phyloP scores from a whole-genome alignment of 2,113 vertebrate species.

The Tichodroma muraria region DNA sequence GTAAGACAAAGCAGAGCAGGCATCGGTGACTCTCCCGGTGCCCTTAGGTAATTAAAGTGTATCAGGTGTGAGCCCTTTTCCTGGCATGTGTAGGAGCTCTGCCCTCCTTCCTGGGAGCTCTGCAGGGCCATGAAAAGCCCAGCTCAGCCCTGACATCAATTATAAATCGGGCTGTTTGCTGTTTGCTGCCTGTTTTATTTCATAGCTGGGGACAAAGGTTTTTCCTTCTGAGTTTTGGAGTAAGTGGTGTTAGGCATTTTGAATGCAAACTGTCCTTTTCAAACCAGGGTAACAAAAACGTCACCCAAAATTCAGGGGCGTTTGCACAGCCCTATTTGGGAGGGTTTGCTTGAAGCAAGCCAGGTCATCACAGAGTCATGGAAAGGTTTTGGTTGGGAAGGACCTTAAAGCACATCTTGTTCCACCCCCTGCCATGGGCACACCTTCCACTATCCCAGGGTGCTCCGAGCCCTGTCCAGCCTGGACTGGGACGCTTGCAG shows the following conservation, averaged over 20 bases:
- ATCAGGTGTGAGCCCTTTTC: neutral
- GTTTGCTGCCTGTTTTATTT: neutral
- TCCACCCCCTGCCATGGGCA: neutral
- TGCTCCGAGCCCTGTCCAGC: neutral
- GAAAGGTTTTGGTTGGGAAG: neutral
- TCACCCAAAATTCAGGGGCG: no score
- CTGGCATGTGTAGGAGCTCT: neutral
- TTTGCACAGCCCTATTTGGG: neutral
- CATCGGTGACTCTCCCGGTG: neutral
- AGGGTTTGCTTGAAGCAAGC: neutral
- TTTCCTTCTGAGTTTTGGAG: neutral
- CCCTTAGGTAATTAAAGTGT: neutral
- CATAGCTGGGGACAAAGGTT: neutral
- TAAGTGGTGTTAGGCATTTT: neutral
- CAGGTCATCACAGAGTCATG: rapidly evolving
- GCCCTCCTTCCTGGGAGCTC: neutral
- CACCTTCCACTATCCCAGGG: rapidly evolving
- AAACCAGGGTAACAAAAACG: rapidly evolving
- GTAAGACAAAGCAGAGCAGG: neutral
- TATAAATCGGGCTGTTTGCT: neutral
- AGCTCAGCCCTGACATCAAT: neutral
- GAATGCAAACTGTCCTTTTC: neutral
- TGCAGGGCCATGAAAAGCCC: neutral
- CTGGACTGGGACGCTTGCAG: neutral
- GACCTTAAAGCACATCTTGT: neutral